Conservation (phyloP, 2,113 vertebrate genomes). For the Psilopogon haemacephalus region DNA sequence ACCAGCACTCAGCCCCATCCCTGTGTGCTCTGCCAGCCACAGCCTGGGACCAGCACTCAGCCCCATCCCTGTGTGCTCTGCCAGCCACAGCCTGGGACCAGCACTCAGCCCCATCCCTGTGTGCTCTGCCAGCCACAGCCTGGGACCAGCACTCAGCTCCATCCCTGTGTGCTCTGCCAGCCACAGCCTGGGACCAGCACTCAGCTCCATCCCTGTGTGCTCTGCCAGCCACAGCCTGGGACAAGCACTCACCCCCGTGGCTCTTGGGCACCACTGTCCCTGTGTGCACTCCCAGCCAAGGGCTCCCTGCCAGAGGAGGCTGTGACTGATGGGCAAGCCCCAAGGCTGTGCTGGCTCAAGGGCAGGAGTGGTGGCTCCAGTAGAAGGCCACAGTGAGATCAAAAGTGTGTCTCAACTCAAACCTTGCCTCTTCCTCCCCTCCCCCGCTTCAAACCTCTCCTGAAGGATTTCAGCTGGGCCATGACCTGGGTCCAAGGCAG, state of each 20-base stretch:
- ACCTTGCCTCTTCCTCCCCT: neutral
- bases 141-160: too few species aligned
- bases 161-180: too few species aligned
- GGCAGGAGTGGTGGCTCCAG: accelerated
- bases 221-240: too few species aligned
- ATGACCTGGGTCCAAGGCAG: neutral
- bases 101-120: too few species aligned
- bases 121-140: too few species aligned
- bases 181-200: neutral
- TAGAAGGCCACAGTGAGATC: neutral
- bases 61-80: too few species aligned
- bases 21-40: too few species aligned
- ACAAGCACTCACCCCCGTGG: too few species aligned
- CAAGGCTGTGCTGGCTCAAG: neutral
- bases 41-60: too few species aligned
- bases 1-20: too few species aligned
- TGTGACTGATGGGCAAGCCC: neutral
- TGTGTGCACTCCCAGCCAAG: accelerated
- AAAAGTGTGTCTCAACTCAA: accelerated
- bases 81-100: neutral
- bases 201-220: too few species aligned
- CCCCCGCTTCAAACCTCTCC: neutral
- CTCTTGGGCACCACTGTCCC: neutral
- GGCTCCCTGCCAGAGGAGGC: neutral
- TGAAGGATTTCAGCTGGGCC: neutral